Evolutionary conservation across 2,888 invertebrate species (phyloP).

Genomic region (Drosophila phalerata): DNA sequence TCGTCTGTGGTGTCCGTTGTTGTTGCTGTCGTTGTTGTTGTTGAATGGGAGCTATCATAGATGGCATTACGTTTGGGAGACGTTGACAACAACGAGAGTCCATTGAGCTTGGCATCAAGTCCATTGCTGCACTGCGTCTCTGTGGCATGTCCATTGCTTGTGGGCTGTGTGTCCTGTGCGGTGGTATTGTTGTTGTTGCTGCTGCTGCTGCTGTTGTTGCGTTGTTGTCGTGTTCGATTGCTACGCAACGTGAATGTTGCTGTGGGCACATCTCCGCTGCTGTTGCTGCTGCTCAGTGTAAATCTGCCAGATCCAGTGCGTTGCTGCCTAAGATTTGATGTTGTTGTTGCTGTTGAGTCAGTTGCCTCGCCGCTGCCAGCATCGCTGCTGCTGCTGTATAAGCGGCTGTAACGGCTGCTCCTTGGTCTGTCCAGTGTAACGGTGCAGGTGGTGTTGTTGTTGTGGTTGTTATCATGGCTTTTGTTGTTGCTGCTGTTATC

Average conservation of each 20-base stretch:
- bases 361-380: slow-evolving; percentile 49
- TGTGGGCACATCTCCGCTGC: slow-evolving; percentile 79
- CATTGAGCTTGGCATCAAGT: slow-evolving; percentile 69
- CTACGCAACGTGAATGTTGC: slow-evolving; percentile 81
- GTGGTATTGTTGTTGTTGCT: too few species aligned
- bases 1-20: slow-evolving; percentile 66
- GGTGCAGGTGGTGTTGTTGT: slow-evolving; percentile 43
- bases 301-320: slow-evolving; percentile 54
- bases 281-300: slow-evolving; percentile 68
- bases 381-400: slow-evolving; percentile 66
- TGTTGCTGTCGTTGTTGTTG: slow-evolving; percentile 33
- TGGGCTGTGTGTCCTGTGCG: slow-evolving; percentile 23
- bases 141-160: slow-evolving; percentile 46
- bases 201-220: slow-evolving; percentile 13
- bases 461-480: slow-evolving; percentile 25
- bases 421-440: slow-evolving; percentile 72
- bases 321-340: slow-evolving; percentile 20
- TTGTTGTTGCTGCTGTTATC: slow-evolving; percentile 32
- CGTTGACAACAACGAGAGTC: slow-evolving; percentile 61
- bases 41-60: slow-evolving; percentile 55
- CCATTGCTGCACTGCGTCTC: slow-evolving; percentile 51
- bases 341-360: slow-evolving; percentile 8
- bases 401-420: slow-evolving; percentile 80
- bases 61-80: slow-evolving; percentile 74
- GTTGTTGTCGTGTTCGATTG: slow-evolving; percentile 63